Conservation (phyloP, 2,888 invertebrate species). For the Stenodema calcarata region DNA sequence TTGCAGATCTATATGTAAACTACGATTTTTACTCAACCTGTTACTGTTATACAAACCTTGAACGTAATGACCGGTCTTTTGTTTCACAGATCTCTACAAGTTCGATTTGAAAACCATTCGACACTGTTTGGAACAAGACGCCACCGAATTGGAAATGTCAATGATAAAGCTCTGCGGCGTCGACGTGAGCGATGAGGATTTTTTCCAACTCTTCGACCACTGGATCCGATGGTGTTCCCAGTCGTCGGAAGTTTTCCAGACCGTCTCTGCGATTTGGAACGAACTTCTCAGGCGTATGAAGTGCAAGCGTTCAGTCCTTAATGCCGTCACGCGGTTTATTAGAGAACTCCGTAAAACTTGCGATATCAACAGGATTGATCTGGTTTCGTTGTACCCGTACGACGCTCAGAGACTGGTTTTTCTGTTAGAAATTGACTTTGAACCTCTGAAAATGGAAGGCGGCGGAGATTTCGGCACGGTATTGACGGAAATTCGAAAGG, state of each 20-base stretch:
- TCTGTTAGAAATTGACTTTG: slow-evolving; percentile 17
- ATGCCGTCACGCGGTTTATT: slow-evolving; percentile 3
- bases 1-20: no score
- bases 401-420: slow-evolving; percentile 20
- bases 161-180: not conserved
- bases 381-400: slow-evolving; percentile 29
- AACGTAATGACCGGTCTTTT: not conserved
- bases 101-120: not conserved
- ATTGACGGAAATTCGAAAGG: not conserved
- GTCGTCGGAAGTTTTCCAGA: slow-evolving; percentile 33
- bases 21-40: no score
- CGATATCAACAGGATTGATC: not conserved
- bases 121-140: not conserved
- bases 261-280: slow-evolving; percentile 15
- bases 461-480: not conserved
- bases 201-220: not conserved
- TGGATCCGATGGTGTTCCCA: slow-evolving; percentile 35
- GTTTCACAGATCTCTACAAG: slow-evolving; percentile 7
- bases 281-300: slow-evolving; percentile 26
- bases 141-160: not conserved
- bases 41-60: no score
- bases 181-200: not conserved
- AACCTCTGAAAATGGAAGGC: not conserved
- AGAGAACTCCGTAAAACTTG: not conserved
- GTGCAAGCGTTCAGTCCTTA: slow-evolving; percentile 1